phyloP scores from a whole-genome alignment of 2,797 vertebrate species.

The Amblyraja radiata region DNA sequence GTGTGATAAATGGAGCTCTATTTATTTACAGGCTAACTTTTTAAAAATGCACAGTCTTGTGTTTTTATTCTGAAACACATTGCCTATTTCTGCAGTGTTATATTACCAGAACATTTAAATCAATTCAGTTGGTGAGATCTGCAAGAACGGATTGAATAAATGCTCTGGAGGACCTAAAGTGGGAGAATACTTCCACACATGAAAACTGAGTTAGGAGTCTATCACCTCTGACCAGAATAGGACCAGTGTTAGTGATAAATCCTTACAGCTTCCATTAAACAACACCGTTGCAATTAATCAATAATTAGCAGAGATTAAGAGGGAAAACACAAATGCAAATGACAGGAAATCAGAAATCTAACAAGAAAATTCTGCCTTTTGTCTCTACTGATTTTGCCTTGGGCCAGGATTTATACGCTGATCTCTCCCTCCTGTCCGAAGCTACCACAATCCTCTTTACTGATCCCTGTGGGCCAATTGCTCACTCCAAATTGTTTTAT shows the following conservation, averaged over 20 bases:
- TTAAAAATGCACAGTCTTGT: neutral
- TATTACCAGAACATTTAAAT: neutral
- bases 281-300: neutral
- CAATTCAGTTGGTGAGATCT: neutral
- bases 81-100: neutral
- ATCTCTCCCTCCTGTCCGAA: neutral
- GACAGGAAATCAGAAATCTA: conserved; percentile 2
- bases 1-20: neutral
- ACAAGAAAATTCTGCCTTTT: conserved; percentile 14
- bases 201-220: neutral
- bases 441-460: neutral
- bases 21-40: neutral
- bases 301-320: conserved; percentile 30
- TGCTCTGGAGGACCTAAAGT: neutral
- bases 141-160: neutral
- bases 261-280: neutral
- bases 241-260: neutral
- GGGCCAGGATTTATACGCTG: neutral
- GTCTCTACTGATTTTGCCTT: neutral
- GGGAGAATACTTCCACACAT: neutral
- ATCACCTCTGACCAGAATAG: neutral
- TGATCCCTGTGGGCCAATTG: neutral
- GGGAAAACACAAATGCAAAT: neutral
- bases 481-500: neutral
- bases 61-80: neutral